Base-by-base conservation (phyloP, 2,888 invertebrate genomes). In the Agrochola lota region DNA sequence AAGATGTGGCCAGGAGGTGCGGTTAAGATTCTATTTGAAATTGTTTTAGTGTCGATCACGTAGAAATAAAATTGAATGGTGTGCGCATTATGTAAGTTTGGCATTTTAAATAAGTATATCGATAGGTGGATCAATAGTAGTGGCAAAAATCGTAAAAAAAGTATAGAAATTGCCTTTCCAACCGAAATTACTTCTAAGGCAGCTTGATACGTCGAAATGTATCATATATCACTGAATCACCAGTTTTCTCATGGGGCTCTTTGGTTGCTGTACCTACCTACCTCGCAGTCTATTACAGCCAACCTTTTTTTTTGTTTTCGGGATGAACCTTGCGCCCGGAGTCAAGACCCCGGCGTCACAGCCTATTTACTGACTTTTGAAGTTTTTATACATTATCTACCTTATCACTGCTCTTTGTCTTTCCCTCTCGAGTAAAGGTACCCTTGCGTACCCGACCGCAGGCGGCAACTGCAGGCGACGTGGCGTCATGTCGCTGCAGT, bases 21-120 rank as follows among this genome's bases (percentile, higher is more conserved):
- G 57, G 59, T 67, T 40, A 59, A 63, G 77, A 68, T 5, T 55
- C 26, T 49, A 35, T 62, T 72, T 70, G 52, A 69, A 79, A 64
- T 75, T 63, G 55, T 70, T 72, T 70, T 46, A 59, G 68, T 43
- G 35, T 30, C 59, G 67, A 68, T 63, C 82, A 71, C 57, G 66
- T 57, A 67, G 30, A 52, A 52, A 80, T 70, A 66, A 67, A 81
- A 80, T 72, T 73, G 35, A 71, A 78, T 64, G 35, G 35, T 70
- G n/a, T 26, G 23, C 43, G 57, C 12, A 59, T 73, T 74, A 23
- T 69, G 64, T 68, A 69, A 80, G 12, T 80, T 12, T 68, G 46
- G 62, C 55, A 74, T 55, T 78, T 80, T 43, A 2, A 79, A 59
- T 79, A 52, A 52, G 12, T 15, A 59, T 59, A 0, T 49, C 63